phyloP scores from a whole-genome alignment of 1,140 invertebrate genomes.

The Zaprionus ornatus region DNA sequence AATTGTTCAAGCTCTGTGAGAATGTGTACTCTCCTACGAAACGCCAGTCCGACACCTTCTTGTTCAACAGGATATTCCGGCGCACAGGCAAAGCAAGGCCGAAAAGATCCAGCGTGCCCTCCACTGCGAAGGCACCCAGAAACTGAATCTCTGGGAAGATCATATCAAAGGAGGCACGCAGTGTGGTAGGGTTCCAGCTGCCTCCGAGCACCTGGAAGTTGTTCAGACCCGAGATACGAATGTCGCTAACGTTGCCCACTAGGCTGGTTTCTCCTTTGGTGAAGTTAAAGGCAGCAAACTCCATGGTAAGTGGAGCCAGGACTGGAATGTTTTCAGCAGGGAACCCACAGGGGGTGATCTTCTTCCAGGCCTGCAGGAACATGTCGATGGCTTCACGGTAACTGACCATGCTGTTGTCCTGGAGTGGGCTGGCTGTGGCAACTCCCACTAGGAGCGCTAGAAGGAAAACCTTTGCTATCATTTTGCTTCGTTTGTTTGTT shows the following conservation, averaged over 20 bases:
- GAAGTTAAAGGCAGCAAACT: constrained; percentile 34
- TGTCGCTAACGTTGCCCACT: constrained; percentile 58
- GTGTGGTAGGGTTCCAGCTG: constrained; percentile 41
- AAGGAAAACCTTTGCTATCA: constrained; percentile 41
- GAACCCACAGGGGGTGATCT: constrained; percentile 66
- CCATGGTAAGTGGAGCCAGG: constrained; percentile 37
- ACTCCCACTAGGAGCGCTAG: constrained; percentile 31
- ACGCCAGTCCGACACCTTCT: constrained; percentile 59
- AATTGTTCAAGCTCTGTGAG: constrained; percentile 35
- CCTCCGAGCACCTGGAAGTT: constrained; percentile 48
- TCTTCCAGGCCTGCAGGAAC: constrained; percentile 52
- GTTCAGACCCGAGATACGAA: constrained; percentile 56
- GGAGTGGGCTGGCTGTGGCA: constrained; percentile 32
- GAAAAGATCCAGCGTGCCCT: constrained; percentile 40
- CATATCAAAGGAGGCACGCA: constrained; percentile 47
- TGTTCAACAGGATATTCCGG: constrained; percentile 52
- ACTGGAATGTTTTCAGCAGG: constrained; percentile 41
- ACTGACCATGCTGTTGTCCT: constrained; percentile 21
- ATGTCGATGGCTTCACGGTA: constrained; percentile 43
- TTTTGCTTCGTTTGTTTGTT: constrained; percentile 9
- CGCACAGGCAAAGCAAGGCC: constrained; percentile 39
- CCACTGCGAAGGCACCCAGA: constrained; percentile 49
- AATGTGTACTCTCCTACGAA: constrained; percentile 58
- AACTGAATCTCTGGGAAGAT: constrained; percentile 58
- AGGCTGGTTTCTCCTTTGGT: constrained; percentile 28